Evolutionary conservation across 2,797 vertebrate genomes (phyloP).

Genomic region (Siniperca obscura): DNA sequence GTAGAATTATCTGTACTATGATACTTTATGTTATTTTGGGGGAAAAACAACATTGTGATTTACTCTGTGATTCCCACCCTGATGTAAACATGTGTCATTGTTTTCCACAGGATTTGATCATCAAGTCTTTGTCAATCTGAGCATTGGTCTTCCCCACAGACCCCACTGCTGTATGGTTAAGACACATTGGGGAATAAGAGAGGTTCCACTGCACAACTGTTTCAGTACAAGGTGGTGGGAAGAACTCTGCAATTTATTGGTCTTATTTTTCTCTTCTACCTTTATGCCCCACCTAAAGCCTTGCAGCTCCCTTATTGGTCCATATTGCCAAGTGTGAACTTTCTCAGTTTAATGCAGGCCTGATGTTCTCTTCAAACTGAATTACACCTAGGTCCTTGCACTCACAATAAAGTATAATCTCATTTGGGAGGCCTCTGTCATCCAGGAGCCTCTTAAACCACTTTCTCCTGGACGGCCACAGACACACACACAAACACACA

Average conservation of each 20-base stretch:
- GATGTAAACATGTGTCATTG: neutral
- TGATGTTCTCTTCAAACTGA: constrained; percentile 85
- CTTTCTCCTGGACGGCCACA: constrained; percentile 82
- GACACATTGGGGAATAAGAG: constrained; percentile 2
- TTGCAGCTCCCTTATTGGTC: constrained; percentile 67
- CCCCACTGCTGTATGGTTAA: neutral
- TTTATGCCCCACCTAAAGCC: constrained; percentile 52
- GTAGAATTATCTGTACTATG: neutral
- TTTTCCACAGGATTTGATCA: neutral
- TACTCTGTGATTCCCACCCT: neutral
- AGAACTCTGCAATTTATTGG: constrained; percentile 49
- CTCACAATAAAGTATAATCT: constrained; percentile 88
- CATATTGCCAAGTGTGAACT: constrained; percentile 84
- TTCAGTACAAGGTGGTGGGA: constrained; percentile 12
- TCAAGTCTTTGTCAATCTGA: neutral
- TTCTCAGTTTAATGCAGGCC: constrained; percentile 80
- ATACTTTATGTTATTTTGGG: neutral
- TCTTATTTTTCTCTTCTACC: constrained; percentile 65
- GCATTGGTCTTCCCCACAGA: neutral
- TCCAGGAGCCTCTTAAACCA: constrained; percentile 82
- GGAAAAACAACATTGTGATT: neutral
- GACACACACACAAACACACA: no score
- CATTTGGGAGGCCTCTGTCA: constrained; percentile 83
- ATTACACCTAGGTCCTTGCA: constrained; percentile 83
- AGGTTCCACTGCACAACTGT: constrained; percentile 15